Evolutionary conservation across 2,797 vertebrate species (phyloP).

Genomic region (Lindbergichthys nudifrons): DNA sequence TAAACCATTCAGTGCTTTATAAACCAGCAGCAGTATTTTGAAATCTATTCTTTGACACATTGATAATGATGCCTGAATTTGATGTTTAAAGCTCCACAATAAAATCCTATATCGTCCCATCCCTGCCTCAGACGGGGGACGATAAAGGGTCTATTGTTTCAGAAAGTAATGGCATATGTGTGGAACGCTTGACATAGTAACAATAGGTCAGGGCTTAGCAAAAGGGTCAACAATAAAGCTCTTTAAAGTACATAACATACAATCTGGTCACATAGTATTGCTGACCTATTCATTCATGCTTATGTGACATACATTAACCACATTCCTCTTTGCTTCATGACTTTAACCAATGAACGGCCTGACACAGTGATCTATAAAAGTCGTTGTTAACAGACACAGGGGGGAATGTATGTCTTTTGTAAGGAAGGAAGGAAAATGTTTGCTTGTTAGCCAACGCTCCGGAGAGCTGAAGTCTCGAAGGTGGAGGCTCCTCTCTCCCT

Average conservation of each 20-base stretch:
- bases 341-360: constrained; percentile 31
- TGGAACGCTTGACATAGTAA: background rate
- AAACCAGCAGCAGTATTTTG: too few relatives aligned
- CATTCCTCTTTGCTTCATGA: constrained; percentile 1
- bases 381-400: constrained; percentile 64
- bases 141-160: background rate
- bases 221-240: background rate
- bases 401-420: constrained; percentile 44
- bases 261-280: background rate
- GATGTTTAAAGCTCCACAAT: too few relatives aligned
- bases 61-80: too few relatives aligned
- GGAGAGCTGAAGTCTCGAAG: constrained; percentile 39
- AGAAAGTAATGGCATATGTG: background rate
- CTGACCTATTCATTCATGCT: background rate
- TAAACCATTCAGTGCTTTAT: too few relatives aligned
- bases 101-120: too few relatives aligned
- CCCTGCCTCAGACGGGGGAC: background rate
- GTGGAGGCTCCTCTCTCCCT: constrained; percentile 57
- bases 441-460: constrained; percentile 60
- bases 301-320: constrained; percentile 12
- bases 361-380: constrained; percentile 61
- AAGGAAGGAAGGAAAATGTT: constrained; percentile 67
- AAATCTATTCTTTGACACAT: too few relatives aligned
- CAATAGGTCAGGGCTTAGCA: background rate
- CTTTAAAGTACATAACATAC: background rate